A percentile compares a stretch with the other conserved stretches of the same genome.
These are phyloP conservation scores for Momotus momota DNA, from an alignment of 2,797 vertebrate genomes.

Conservation along the genomic window DNA sequence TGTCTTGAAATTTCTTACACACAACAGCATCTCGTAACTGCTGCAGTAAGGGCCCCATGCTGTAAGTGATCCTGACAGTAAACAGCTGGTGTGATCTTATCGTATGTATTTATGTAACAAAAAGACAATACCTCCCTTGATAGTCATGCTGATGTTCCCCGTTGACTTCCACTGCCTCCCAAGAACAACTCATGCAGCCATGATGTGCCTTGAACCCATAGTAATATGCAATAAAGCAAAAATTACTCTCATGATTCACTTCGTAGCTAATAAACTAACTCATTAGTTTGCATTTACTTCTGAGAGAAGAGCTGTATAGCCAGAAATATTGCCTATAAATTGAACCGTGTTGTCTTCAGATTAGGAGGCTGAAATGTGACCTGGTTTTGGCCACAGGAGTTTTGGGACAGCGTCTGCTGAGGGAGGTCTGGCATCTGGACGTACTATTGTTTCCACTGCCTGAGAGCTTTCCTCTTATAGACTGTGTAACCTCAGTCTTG, in stretches of 20 bases:
- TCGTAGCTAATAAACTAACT: background rate
- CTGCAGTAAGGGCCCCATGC: background rate
- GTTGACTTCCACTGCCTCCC: background rate
- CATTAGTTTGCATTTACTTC: background rate
- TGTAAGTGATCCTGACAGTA: background rate
- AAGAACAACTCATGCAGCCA: background rate
- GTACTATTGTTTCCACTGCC: slow-evolving; percentile 39
- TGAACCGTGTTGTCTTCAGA: background rate
- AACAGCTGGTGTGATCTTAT: slow-evolving; percentile 33
- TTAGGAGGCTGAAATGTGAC: background rate
- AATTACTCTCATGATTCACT: background rate
- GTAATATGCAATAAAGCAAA: background rate
- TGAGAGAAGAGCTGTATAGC: background rate
- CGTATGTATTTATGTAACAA: background rate
- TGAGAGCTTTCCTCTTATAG: slow-evolving; percentile 57
- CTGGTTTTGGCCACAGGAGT: background rate
- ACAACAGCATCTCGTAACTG: background rate
- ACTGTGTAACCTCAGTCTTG: slow-evolving; percentile 38
- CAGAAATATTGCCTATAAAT: background rate
- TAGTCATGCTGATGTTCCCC: background rate
- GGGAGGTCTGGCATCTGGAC: slow-evolving; percentile 44
- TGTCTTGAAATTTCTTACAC: background rate
- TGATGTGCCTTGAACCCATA: background rate
- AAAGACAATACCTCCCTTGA: background rate
- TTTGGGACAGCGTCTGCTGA: slow-evolving; percentile 1